phyloP scores from a whole-genome alignment of 2,113 vertebrate genomes.

The Platysternon megacephalum region DNA sequence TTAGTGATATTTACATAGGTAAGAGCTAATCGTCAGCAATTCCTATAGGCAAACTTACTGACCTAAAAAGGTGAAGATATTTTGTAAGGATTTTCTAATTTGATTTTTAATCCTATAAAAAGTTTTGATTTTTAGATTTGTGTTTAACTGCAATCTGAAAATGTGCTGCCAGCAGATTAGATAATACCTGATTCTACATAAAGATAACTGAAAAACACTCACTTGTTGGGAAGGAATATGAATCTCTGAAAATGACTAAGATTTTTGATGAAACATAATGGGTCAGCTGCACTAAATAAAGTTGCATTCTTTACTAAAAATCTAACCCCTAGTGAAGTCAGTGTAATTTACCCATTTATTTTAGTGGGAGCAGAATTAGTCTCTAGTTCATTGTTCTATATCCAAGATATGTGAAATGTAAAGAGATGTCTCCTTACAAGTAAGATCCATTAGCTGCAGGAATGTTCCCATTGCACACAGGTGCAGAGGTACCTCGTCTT shows the following conservation, averaged over 20 bases:
- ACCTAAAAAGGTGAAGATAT: neutral
- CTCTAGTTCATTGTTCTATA: neutral
- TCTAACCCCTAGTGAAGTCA: neutral
- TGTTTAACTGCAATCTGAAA: neutral
- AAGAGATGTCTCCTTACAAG: neutral
- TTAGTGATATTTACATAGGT: slow-evolving; percentile 42
- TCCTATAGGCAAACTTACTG: neutral
- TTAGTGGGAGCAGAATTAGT: neutral
- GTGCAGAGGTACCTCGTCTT: neutral
- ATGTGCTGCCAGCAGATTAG: neutral
- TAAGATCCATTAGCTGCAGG: neutral
- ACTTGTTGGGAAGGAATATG: neutral
- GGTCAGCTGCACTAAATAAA: neutral
- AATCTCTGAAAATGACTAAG: neutral
- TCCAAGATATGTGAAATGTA: neutral
- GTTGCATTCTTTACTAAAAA: rapidly evolving
- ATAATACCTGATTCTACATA: neutral
- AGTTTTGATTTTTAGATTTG: neutral
- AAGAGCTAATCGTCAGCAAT: slow-evolving; percentile 2
- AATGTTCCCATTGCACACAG: no score
- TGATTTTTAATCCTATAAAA: neutral
- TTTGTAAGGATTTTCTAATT: neutral
- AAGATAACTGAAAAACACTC: neutral
- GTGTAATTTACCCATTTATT: neutral
- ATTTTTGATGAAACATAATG: neutral